Base-by-base conservation (phyloP, 2,113 vertebrate genomes). In the Malurus elegans region DNA sequence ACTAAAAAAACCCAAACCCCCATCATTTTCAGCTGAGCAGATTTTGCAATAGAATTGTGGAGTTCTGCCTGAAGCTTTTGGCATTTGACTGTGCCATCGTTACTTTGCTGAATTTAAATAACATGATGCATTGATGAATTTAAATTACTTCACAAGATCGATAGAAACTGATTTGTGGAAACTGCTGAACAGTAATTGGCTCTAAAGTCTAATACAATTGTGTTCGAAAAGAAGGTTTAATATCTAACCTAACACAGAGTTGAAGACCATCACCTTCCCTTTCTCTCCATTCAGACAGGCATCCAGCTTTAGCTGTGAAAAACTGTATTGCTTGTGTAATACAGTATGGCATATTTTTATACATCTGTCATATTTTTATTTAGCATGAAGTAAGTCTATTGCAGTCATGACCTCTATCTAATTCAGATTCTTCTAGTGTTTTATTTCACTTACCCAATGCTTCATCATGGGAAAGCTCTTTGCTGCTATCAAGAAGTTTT, bases 111-210 rank as follows among this genome's bases (percentile, higher is more conserved):
- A 80, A 88, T 94, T 91, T 85, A 90, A 47, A 87, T 93, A 56
- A 60, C 32, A 82, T 79, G 57, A 75, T 90, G 85, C 67, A 79
- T 62, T 92, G 73, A 57, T 36, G n/a, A 88, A 84, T 94, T 94
- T 85, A 90, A 66, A 90, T 95, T 64, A 47, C 32, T 93, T 79
- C 24, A 69, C 48, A 65, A 83, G 25, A 69, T 90, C 6, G 0
- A 45, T 90, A 79, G n/a, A 88, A 88, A 61, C 48, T 83, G 74
- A 51, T 90, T 73, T 79, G n/a, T 79, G 42, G 53, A 92, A 97
- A 50, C 42, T 57, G 53, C 58, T 47, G 44, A 88, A 87, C 48
- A 31, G 53, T 88, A 91, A 85, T 60, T 69, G 20, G 19, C 18
- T 83, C 58, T 89, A 66, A 96, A 83, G 40, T 58, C 50, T 95